Evolutionary conservation across 2,797 vertebrate species (phyloP), one percentile per base, ranked within the genome.

Genomic region (Periophthalmus magnuspinnatus): DNA sequence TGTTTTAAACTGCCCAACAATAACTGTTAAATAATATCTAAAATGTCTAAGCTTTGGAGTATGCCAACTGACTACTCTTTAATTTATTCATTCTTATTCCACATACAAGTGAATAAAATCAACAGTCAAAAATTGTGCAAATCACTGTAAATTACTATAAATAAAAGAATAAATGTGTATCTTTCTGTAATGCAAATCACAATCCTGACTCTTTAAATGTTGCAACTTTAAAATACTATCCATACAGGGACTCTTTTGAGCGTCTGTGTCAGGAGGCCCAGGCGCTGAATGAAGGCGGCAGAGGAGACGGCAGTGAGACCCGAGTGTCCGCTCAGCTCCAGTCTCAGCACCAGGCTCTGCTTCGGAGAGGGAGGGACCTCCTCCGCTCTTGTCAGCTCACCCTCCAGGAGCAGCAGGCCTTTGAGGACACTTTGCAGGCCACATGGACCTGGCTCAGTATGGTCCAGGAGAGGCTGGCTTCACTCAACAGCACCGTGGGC

Each of bases 361-460:
- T 96, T 74, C 93, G 95, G 80, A 89, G 71, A 9, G 93, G 94
- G 64, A 94, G 94, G 75, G 96, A 97, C 62, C 93, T 90, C 38
- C 91, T 98, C 24, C 92, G 91, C 45, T 82, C 89, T 71, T 95
- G 95, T 79, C 97, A 98, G 82, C 86, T 95, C 79, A 95, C 95
- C 71, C 90, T 97, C 47, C 96, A 97, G 86, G 97, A 99, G 79
- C 97, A 97, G n/a, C 95, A 96, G 67, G 94, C 92, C 72, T 95
- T 99, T 76, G 96, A 98, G 80, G 96, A 97, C 54, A 96, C 95
- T 0, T 87, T 96, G 70, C 95, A 95, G 90, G 91, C 71, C 55
- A 96, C 95, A 83, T 96, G 97, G 96, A 81, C 87, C 24, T 97
- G 97, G 95, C 90, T 98, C 36, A 95, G 90, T 32, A 92, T 90